phyloP scores from a whole-genome alignment of 2,113 vertebrate species.

The Ellobius talpinus region DNA sequence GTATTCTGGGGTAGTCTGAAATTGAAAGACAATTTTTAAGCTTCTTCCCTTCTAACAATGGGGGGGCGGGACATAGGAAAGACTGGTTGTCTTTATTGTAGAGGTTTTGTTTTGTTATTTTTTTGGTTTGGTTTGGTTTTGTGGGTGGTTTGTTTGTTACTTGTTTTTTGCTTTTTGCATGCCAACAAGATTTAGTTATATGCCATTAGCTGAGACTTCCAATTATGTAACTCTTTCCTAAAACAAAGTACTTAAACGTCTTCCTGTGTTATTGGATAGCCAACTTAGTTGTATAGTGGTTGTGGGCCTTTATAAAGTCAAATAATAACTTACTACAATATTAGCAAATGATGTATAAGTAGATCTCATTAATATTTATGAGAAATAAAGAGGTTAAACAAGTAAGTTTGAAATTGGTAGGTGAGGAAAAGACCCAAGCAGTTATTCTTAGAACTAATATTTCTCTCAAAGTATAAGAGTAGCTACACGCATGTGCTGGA shows the following conservation, averaged over 20 bases:
- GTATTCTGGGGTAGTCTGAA: slow-evolving; percentile 67
- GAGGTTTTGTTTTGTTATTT: not conserved
- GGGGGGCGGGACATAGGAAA: slow-evolving; percentile 7
- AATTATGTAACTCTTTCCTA: slow-evolving; percentile 54
- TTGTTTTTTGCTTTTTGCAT: slow-evolving; percentile 68
- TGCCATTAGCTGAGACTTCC: slow-evolving; percentile 23
- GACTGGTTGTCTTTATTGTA: slow-evolving; percentile 53
- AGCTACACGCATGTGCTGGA: not conserved
- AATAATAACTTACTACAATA: not conserved
- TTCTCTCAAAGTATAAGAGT: slow-evolving; percentile 23
- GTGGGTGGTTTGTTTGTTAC: not conserved
- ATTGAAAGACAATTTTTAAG: slow-evolving; percentile 47
- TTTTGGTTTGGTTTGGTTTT: not conserved
- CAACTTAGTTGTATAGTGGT: not conserved
- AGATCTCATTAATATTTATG: slow-evolving; percentile 45
- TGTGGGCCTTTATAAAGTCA: slow-evolving; percentile 43
- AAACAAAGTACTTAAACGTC: slow-evolving; percentile 62
- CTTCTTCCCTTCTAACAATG: slow-evolving; percentile 40
- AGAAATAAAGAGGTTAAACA: slow-evolving; percentile 53
- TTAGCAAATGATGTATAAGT: not conserved
- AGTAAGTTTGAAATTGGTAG: slow-evolving; percentile 21
- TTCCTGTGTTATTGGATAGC: slow-evolving; percentile 47
- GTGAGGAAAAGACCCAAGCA: slow-evolving; percentile 33
- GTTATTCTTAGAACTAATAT: slow-evolving; percentile 51
- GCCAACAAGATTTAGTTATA: slow-evolving; percentile 63